phyloP scores from a whole-genome alignment of 1,140 invertebrate species.

The Anastrepha ludens region DNA sequence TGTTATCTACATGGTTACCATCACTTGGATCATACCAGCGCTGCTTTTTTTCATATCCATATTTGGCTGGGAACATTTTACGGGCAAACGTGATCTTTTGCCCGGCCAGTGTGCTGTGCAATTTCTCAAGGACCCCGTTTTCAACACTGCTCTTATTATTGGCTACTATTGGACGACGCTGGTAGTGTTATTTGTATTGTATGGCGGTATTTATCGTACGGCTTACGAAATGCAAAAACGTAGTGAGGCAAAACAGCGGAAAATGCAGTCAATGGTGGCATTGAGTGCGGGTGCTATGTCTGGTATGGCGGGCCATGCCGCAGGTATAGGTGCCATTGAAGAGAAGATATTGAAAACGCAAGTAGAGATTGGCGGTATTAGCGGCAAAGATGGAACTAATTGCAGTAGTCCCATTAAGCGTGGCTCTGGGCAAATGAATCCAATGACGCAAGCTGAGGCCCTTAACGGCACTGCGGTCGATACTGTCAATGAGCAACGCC shows the following conservation, averaged over 20 bases:
- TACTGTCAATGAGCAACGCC: conserved; percentile 60
- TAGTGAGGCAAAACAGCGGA: conserved; percentile 94
- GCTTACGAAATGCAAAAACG: conserved; percentile 99
- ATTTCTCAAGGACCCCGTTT: conserved; percentile 97
- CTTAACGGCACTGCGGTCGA: conserved; percentile 51
- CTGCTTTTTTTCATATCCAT: conserved; percentile 98
- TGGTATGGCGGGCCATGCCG: conserved; percentile 90
- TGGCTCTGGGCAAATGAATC: conserved; percentile 68
- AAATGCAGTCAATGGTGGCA: conserved; percentile 95
- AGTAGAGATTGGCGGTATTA: conserved; percentile 64
- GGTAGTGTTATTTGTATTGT: conserved; percentile 94
- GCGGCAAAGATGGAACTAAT: conserved; percentile 50
- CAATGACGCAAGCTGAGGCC: conserved; percentile 63
- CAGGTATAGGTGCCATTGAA: conserved; percentile 84
- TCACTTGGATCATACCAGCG: conserved; percentile 98
- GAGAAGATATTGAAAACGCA: conserved; percentile 83
- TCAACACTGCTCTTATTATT: conserved; percentile 98
- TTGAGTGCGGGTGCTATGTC: conserved; percentile 90
- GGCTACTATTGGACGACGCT: conserved; percentile 98
- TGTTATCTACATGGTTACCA: conserved; percentile 94
- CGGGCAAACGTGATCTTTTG: conserved; percentile 90
- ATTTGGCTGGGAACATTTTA: conserved; percentile 99
- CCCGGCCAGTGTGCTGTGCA: conserved; percentile 96
- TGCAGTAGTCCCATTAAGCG: conserved; percentile 61
- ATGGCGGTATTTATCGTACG: conserved; percentile 98